Base-by-base conservation (phyloP, 2,888 invertebrate species). In the Chalcis sispes region DNA sequence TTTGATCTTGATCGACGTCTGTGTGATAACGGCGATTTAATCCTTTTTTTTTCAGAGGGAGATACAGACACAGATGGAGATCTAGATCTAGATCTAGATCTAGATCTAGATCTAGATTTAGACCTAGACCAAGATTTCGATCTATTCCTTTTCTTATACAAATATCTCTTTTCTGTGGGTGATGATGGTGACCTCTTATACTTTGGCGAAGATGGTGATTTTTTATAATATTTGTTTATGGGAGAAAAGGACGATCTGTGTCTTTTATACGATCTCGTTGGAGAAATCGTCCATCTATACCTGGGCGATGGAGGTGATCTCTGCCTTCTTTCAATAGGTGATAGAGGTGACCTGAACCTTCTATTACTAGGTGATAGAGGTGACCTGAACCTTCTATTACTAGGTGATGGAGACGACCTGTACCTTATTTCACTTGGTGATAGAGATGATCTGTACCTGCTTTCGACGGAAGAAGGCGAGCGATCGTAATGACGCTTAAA, bases 261-360 rank as follows among this genome's bases (percentile, higher is more conserved):
- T n/a, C 54, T 25, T 27, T 27, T 8, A 15, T 46, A 8, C 46
- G 13, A n/a, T n/a, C 29, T 27, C 3, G 2, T 18, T 29, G 29
- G 32, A 10, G 58, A 32, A 18, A 32, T 4, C 5, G 58, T 15
- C 10, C 48, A 65, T 65, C 23, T 50, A 36, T 65, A 65, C 13
- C 23, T 48, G 3, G 48, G 27, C 7, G 46, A 50, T 13, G 29
- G n/a, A 7, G 62, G 42, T 15, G 42, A 48, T 13, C 32, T 42
- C 15, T 0, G 25, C 8, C 32, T 18, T 48, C 29, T 27, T n/a
- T n/a, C n/a, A n/a, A n/a, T n/a, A n/a, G n/a, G n/a, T n/a, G n/a
- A n/a, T n/a, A n/a, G n/a, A 7, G 62, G 42, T 15, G 42, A 48
- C 3, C 32, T 42, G 25, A 0, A 46, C 8, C 32, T 18, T 48